A percentile compares a stretch with the other conserved stretches of the same genome.
Conservation (phyloP, 2,113 vertebrate genomes). For the Notothenia rossii region DNA sequence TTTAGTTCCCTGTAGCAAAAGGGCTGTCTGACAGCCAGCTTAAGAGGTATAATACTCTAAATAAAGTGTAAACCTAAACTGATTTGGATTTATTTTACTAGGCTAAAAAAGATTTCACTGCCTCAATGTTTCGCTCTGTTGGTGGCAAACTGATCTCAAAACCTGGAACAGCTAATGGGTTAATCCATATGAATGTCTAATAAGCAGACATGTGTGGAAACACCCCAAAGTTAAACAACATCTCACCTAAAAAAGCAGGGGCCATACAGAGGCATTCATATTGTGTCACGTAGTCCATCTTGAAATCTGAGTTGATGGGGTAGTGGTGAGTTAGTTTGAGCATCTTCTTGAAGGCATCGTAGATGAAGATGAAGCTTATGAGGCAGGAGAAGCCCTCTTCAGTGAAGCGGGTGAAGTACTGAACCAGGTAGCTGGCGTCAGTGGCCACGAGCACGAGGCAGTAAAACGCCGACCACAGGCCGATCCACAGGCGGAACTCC, state of each 20-base stretch:
- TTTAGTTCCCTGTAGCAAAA: too few species aligned
- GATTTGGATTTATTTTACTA: too few species aligned
- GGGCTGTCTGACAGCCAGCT: too few species aligned
- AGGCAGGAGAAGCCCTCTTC: conserved; percentile 98
- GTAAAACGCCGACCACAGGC: conserved; percentile 95
- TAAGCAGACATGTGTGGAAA: background rate
- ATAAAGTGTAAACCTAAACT: too few species aligned
- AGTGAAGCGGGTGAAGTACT: conserved; percentile 98
- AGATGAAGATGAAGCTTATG: conserved; percentile 99
- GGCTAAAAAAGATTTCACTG: too few species aligned
- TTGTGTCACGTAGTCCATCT: conserved; percentile 86
- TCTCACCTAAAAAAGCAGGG: conserved; percentile 85
- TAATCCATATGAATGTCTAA: background rate
- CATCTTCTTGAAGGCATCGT: conserved; percentile 99
- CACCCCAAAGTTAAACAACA: background rate
- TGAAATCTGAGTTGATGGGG: conserved; percentile 92
- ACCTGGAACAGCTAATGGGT: background rate
- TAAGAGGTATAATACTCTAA: too few species aligned
- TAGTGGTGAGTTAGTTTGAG: conserved; percentile 93
- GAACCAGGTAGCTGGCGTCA: conserved; percentile 95
- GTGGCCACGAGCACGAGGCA: conserved; percentile 95
- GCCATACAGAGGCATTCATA: conserved; percentile 93
- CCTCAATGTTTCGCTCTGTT: too few species aligned
- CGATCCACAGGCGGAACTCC: conserved; percentile 99
- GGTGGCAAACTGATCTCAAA: too few species aligned